Base-by-base conservation (phyloP, 2,113 vertebrate genomes). In the Pseudorasbora parva region DNA sequence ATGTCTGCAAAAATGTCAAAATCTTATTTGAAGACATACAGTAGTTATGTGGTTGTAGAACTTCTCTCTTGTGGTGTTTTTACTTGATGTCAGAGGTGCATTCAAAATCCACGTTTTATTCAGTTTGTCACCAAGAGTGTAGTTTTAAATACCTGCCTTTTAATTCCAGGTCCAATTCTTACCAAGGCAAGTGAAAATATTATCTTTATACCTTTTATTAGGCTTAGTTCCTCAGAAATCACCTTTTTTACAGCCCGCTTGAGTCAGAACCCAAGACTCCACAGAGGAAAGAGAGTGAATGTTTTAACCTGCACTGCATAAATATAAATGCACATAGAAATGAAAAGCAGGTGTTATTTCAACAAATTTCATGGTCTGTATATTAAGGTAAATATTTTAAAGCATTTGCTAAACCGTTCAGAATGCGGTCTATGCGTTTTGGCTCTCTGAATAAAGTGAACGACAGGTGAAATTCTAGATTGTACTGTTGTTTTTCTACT, bases 161-260 rank as follows among this genome's bases (percentile, higher is more conserved):
- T 76, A 84, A 76, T 86, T 89, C 57, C 81, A 84, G 73, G 37
- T 66, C 83, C 80, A 86, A 88, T 27, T 64, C 64, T 76, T 89
- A 89, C 82, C 62, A 79, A 57, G 66, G 86, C 60, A 66, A 87
- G 86, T 88, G 77, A 87, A 89, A 91, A 89, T 87, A 89, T 87
- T 87, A 85, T 90, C 81, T 87, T 89, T 90, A 86, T 85, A 78
- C 86, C 82, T 89, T 90, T 88, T 90, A 86, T 91, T 91, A 91
- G 89, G 82, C 88, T 82, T 82, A n/a, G 41, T 43, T 81, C 83
- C 86, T 90, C 84, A 78, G 60, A 86, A 84, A 85, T 86, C 82
- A 71, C 80, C 47, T 54, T 75, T 72, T 19, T 88, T 91, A 90
- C 83, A 91, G 69, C 59, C 84, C 89, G 84, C 83, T 85, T 51